Percentiles rank a stretch among this genome's conserved stretches.
phyloP scores from a whole-genome alignment of 2,113 vertebrate genomes.

The Tragelaphus buxtoni region DNA sequence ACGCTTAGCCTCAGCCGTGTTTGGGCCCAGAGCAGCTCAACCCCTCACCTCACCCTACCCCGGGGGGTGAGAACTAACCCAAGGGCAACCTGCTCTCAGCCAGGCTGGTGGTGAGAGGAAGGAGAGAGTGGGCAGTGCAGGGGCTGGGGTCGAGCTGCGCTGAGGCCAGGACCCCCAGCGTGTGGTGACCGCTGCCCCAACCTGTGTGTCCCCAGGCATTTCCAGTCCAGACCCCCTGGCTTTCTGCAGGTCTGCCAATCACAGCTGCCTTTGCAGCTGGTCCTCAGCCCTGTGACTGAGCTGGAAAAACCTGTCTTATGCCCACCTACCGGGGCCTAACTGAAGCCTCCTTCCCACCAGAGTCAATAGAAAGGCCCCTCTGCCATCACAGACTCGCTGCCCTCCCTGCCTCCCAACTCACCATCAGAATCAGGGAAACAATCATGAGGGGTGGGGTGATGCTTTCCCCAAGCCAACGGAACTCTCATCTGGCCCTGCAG shows the following conservation, averaged over 20 bases:
- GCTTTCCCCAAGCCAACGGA: background rate
- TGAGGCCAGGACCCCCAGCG: background rate
- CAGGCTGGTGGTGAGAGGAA: background rate
- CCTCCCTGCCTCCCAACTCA: background rate
- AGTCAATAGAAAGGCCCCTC: background rate
- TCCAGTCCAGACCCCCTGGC: accelerated
- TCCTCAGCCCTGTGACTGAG: no score
- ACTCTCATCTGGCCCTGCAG: background rate
- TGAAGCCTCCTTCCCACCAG: background rate
- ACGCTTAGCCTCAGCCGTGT: background rate
- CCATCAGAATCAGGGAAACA: background rate
- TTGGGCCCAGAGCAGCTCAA: background rate
- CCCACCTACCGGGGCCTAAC: background rate
- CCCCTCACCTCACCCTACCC: background rate
- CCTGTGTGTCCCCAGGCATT: background rate
- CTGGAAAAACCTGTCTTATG: background rate
- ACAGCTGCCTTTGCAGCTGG: background rate
- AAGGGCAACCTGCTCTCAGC: background rate
- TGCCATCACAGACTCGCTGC: background rate
- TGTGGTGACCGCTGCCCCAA: background rate
- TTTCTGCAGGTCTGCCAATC: background rate
- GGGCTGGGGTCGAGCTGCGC: background rate
- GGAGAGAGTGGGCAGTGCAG: background rate
- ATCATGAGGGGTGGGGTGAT: accelerated
- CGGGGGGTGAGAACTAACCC: background rate